Percentiles rank a stretch among this genome's conserved stretches.
Conservation (phyloP, 2,888 invertebrate genomes). For the Chrysolina oricalcia region DNA sequence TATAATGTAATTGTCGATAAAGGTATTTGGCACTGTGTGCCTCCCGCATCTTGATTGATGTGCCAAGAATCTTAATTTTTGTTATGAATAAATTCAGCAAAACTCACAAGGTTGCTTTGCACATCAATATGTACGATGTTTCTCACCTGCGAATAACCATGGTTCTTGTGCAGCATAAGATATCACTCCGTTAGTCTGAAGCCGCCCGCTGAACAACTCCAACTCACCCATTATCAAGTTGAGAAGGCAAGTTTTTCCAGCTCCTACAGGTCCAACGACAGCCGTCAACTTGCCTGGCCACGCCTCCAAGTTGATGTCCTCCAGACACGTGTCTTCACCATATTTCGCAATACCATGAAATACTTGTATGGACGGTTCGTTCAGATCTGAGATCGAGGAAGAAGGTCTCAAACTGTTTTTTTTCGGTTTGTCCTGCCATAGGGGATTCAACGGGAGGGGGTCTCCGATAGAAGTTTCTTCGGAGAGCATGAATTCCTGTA, state of each 20-base stretch:
- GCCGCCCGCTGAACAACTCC: constrained; percentile 68
- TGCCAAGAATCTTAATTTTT: too few species aligned
- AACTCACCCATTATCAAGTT: constrained; percentile 72
- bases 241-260: constrained; percentile 76
- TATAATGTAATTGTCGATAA: too few species aligned
- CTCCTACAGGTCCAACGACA: constrained; percentile 80
- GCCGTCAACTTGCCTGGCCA: constrained; percentile 72
- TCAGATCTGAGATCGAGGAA: background rate
- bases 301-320: constrained; percentile 71
- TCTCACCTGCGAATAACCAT: constrained; percentile 74
- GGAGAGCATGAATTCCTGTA: constrained; percentile 62
- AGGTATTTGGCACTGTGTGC: too few species aligned
- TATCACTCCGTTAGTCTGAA: constrained; percentile 71
- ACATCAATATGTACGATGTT: constrained; percentile 4
- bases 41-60: too few species aligned
- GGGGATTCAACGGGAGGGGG: constrained; percentile 62
- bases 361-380: constrained; percentile 18
- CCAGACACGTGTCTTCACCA: constrained; percentile 68
- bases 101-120: background rate
- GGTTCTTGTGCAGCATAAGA: constrained; percentile 79
- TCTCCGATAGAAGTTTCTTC: constrained; percentile 65
- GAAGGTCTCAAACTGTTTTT: constrained; percentile 6
- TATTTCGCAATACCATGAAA: constrained; percentile 56
- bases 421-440: constrained; percentile 39
- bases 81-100: too few species aligned